A percentile compares a stretch with the other conserved stretches of the same genome.
Conservation (phyloP, 1,140 invertebrate species). For the Bicyclus anynana region DNA sequence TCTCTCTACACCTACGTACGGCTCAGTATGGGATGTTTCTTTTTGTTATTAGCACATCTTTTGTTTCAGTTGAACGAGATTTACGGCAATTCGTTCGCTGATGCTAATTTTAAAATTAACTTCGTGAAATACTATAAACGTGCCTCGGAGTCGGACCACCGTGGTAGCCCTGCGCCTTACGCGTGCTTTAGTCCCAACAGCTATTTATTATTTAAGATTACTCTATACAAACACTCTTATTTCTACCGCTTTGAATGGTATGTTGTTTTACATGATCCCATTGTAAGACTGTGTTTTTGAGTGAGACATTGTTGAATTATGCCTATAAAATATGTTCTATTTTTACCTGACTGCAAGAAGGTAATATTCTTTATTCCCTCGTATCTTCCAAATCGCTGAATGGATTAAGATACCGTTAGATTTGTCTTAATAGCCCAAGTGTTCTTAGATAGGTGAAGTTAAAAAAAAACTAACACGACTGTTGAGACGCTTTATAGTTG, state of each 20-base stretch:
- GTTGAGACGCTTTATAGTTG: too few species aligned
- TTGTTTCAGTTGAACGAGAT: constrained; percentile 43
- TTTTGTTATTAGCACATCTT: constrained; percentile 34
- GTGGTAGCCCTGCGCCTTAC: constrained; percentile 43
- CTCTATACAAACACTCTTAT: constrained; percentile 29
- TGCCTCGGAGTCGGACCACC: constrained; percentile 58
- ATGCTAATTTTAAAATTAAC: constrained; percentile 72
- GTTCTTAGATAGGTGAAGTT: too few species aligned
- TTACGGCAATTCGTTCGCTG: constrained; percentile 56
- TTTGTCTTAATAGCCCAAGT: too few species aligned
- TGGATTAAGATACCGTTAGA: too few species aligned
- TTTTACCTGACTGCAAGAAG: too few species aligned
- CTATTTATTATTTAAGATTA: constrained; percentile 50
- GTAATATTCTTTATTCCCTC: too few species aligned
- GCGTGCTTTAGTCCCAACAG: constrained; percentile 43
- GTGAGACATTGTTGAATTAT: too few species aligned
- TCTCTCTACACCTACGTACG: not conserved
- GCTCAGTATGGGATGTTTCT: not conserved
- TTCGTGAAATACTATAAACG: constrained; percentile 67
- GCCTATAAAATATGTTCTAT: too few species aligned
- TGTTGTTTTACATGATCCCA: not conserved
- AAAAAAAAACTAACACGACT: too few species aligned
- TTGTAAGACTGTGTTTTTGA: not conserved
- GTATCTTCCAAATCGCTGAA: too few species aligned
- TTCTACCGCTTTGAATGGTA: not conserved